Base-by-base conservation (phyloP, 2,113 vertebrate species). In the Corynorhinus townsendii region DNA sequence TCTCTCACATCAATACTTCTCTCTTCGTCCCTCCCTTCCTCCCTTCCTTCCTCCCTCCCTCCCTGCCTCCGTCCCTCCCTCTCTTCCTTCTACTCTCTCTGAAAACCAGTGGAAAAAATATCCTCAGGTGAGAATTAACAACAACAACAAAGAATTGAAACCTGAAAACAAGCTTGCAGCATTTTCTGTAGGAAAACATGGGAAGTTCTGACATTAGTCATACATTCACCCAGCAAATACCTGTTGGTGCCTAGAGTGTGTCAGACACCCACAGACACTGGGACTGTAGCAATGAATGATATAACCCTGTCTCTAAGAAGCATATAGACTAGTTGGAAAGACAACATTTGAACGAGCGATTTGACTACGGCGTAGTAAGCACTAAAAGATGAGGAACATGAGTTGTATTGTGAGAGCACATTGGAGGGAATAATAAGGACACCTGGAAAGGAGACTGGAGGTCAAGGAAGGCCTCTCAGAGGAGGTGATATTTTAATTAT, bases 121-220 rank as follows among this genome's bases (percentile, higher is more conserved):
- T 28, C 59, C 4, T 62, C 59, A 62, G 59, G 59, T 62, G 28
- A 26, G 11, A 62, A 62, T 62, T 62, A 62, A 62, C 26, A 62
- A 28, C 56, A 49, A 20, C 20, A 64, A 33, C 62, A 64, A 89
- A 73, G 24, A 82, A 72, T n/a, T 93, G n/a, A 88, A 94, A 54
- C 86, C 40, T 54, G 22, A 92, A 91, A 71, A 52, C 40, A 20
- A 82, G 5, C 47, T 33, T 40, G 33, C 11, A 64, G n/a, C n/a
- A 40, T 91, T 94, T 94, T 90, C 80, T 87, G 7, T 72, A 71
- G 72, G 77, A 90, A 82, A 83, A 30, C 40, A 54, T 66, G 26
- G 24, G 38, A 28, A 16, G 47, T 86, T 85, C 82, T 68, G 64
- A 73, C 8, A 86, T 45, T 81, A 30, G 77, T 81, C 26, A 17